phyloP scores from a whole-genome alignment of 1,140 invertebrate species.

The Drosophila ercepeae region DNA sequence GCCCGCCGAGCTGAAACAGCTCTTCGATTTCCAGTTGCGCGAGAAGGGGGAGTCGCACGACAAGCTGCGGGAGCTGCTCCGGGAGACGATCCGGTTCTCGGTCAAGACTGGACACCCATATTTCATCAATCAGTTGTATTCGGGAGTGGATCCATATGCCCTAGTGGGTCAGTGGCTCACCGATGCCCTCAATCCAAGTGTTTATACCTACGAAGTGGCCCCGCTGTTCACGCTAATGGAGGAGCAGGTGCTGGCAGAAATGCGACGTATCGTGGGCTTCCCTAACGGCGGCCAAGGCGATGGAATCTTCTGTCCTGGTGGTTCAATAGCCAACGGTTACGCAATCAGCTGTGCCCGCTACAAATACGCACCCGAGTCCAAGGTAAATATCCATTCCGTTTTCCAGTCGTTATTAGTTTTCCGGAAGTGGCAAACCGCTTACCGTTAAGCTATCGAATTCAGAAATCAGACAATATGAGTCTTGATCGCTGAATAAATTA shows the following conservation, averaged over 20 bases:
- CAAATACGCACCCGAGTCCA: slow-evolving; percentile 90
- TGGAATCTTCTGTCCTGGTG: slow-evolving; percentile 97
- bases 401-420: slow-evolving; percentile 3
- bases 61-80: slow-evolving; percentile 87
- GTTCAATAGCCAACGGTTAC: slow-evolving; percentile 97
- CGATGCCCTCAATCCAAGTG: slow-evolving; percentile 93
- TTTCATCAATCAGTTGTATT: slow-evolving; percentile 94
- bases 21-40: slow-evolving; percentile 88
- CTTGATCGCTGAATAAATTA: background rate
- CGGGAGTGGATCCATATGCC: slow-evolving; percentile 93
- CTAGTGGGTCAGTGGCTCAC: slow-evolving; percentile 93
- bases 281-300: slow-evolving; percentile 88
- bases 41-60: slow-evolving; percentile 87
- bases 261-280: slow-evolving; percentile 95
- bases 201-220: slow-evolving; percentile 96
- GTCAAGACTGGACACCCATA: slow-evolving; percentile 95
- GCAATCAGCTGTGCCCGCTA: slow-evolving; percentile 95
- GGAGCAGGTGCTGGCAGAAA: slow-evolving; percentile 90
- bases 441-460: slow-evolving; percentile 1
- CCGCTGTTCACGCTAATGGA: slow-evolving; percentile 95
- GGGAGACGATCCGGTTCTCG: slow-evolving; percentile 90
- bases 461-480: slow-evolving; percentile 2
- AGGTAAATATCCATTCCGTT: slow-evolving; percentile 84
- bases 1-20: slow-evolving; percentile 87
- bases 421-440: slow-evolving; percentile 11